Evolutionary conservation across 1,140 invertebrate genomes (phyloP).

Genomic region (Cydia fagiglandana): DNA sequence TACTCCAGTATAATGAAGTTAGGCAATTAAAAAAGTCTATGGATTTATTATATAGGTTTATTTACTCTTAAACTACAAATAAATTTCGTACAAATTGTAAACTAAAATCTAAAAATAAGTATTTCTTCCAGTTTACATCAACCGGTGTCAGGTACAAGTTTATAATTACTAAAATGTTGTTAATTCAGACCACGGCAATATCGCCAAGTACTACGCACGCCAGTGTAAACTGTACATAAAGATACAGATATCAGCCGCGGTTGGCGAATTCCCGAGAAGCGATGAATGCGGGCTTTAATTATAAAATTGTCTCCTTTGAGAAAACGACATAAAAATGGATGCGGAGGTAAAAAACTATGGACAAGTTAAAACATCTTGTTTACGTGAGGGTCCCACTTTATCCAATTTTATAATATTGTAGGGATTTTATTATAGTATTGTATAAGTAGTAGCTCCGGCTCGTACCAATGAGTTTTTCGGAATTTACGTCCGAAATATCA

Average conservation of each 20-base stretch:
- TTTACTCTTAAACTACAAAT: no score
- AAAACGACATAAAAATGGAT: conserved; percentile 57
- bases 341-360: conserved; percentile 51
- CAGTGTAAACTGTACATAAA: conserved; percentile 35
- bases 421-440: no score
- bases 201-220: conserved; percentile 40
- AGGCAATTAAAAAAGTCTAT: no score
- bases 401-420: background rate
- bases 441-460: no score
- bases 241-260: conserved; percentile 51
- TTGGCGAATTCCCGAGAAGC: conserved; percentile 46
- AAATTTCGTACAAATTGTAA: no score
- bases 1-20: no score
- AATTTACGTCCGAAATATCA: no score
- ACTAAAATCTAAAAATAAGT: no score
- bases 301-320: conserved; percentile 65
- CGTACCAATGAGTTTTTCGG: no score
- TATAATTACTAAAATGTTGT: background rate
- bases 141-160: background rate
- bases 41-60: no score
- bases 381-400: background rate
- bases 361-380: background rate
- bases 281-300: conserved; percentile 68
- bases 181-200: background rate
- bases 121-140: no score